These are phyloP conservation scores for Beris morrisii DNA, from an alignment of 2,888 invertebrate species.

Conservation along the genomic window DNA sequence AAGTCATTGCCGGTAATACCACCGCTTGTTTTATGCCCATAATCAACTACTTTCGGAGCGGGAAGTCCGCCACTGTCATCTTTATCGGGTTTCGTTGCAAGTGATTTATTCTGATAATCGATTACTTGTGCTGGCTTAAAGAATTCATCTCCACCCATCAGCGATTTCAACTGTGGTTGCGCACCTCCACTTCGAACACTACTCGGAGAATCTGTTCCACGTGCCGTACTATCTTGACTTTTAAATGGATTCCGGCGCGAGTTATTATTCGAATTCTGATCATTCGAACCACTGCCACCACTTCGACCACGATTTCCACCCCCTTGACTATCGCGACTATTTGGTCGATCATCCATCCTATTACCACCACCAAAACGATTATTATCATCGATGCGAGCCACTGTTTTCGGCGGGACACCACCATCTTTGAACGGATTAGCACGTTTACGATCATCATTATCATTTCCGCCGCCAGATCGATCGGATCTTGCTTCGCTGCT, in stretches of 20 bases:
- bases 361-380: conserved; percentile 35
- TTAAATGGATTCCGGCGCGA: conserved; percentile 21
- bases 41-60: conserved; percentile 66
- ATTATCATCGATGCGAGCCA: conserved; percentile 18
- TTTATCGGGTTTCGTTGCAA: conserved; percentile 34
- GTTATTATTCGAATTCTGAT: conserved; percentile 23
- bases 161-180: neutral
- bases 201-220: neutral
- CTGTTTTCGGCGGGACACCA: neutral
- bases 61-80: conserved; percentile 57
- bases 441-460: conserved; percentile 29
- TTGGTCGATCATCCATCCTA: conserved; percentile 38
- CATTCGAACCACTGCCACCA: conserved; percentile 19
- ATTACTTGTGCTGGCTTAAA: conserved; percentile 65
- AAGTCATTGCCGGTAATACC: conserved; percentile 51
- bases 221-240: conserved; percentile 25
- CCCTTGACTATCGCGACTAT: conserved; percentile 30
- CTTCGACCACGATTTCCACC: conserved; percentile 33
- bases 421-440: conserved; percentile 22
- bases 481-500: conserved; percentile 17
- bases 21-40: conserved; percentile 64
- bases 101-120: conserved; percentile 69
- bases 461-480: conserved; percentile 20
- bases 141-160: conserved; percentile 53
- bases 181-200: neutral